Conservation (phyloP, 2,113 vertebrate genomes). For the Seriola rivoliana region DNA sequence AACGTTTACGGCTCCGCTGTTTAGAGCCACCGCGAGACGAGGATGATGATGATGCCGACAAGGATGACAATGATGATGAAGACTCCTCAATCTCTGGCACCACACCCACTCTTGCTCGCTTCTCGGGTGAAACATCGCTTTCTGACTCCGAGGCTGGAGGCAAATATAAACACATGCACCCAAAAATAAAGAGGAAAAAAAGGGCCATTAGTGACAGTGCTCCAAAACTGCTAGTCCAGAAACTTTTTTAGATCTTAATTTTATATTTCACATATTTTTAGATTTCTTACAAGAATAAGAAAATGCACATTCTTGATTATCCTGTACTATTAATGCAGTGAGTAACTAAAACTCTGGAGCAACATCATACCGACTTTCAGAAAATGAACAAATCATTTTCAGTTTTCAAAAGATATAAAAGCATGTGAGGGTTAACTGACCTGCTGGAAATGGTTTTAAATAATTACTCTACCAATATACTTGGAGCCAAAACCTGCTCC, state of each 20-base stretch:
- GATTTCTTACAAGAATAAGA: not conserved
- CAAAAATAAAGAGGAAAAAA: not conserved
- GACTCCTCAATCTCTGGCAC: conserved; percentile 86
- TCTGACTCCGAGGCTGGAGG: conserved; percentile 93
- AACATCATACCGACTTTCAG: not conserved
- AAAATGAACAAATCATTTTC: conserved; percentile 7
- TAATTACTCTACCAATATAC: conserved; percentile 22
- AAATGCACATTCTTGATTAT: not conserved
- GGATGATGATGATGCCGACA: conserved; percentile 54
- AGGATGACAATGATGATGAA: conserved; percentile 68
- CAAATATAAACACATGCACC: conserved; percentile 7
- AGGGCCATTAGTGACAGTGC: not conserved
- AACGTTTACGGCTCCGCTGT: conserved; percentile 96
- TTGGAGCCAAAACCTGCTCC: conserved; percentile 18
- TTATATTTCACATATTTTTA: not conserved
- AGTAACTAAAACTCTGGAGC: not conserved
- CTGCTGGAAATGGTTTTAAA: conserved; percentile 26
- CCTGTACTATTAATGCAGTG: not conserved
- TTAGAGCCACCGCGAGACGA: conserved; percentile 87
- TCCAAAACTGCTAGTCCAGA: not conserved
- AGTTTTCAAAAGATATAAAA: conserved; percentile 12
- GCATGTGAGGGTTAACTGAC: conserved; percentile 9
- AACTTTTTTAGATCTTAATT: not conserved
- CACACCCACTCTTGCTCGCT: conserved; percentile 90
- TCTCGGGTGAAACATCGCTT: conserved; percentile 92